Evolutionary conservation across 30 jellyfish, hydroid and myxozoan species (phyloP).

Genomic region (Phacellophora camtschatica): DNA sequence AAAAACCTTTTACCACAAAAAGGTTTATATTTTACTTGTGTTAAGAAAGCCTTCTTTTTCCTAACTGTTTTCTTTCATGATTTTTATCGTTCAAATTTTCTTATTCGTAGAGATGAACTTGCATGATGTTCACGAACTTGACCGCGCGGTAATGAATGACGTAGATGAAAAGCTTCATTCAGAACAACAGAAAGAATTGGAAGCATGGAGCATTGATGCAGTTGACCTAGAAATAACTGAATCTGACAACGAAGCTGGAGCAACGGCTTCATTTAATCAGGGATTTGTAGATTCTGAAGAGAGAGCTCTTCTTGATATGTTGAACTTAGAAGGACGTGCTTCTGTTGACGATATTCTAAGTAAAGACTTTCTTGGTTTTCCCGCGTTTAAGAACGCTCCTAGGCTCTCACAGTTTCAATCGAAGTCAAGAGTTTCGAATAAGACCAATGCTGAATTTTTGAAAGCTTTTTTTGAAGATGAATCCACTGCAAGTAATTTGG

Average conservation of each 20-base stretch:
- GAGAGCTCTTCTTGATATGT: slow-evolving; percentile 68
- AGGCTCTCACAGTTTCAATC: slow-evolving; percentile 5
- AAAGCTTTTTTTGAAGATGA: slow-evolving; percentile 49
- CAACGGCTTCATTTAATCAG: slow-evolving; percentile 29
- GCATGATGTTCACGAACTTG: slow-evolving; percentile 82
- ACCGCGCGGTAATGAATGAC: slow-evolving; percentile 70
- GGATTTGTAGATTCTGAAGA: slow-evolving; percentile 80
- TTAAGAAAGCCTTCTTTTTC: background rate
- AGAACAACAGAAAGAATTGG: slow-evolving; percentile 39
- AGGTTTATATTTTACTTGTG: too few relatives aligned
- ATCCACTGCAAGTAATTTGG: slow-evolving; percentile 22
- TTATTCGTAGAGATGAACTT: slow-evolving; percentile 30
- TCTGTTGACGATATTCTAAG: slow-evolving; percentile 37
- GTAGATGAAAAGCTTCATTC: slow-evolving; percentile 69
- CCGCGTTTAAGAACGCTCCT: slow-evolving; percentile 24
- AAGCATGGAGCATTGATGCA: slow-evolving; percentile 28
- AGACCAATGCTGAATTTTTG: slow-evolving; percentile 4
- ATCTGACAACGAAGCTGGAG: slow-evolving; percentile 26
- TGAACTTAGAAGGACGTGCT: slow-evolving; percentile 65
- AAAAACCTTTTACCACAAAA: too few relatives aligned
- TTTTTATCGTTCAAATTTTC: background rate
- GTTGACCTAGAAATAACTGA: background rate
- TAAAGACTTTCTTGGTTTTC: slow-evolving; percentile 56
- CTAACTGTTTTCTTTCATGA: background rate
- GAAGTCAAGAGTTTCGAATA: background rate